These are phyloP conservation scores for Meloidogyne chitwoodi DNA, from an alignment of 1,140 invertebrate genomes.

Conservation along the genomic window DNA sequence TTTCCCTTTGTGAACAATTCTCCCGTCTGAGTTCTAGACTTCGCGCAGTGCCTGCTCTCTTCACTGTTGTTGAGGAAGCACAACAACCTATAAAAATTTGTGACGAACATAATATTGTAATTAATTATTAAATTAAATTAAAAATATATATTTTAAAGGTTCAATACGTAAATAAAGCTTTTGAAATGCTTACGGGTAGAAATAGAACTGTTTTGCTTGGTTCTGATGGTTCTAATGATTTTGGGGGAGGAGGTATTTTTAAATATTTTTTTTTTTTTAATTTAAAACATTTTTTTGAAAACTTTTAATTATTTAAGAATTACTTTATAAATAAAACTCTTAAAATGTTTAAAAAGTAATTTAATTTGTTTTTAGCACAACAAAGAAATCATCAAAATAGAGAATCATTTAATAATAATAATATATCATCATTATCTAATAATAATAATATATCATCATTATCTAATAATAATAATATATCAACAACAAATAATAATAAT, in stretches of 20 bases:
- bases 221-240: slow-evolving; percentile 24
- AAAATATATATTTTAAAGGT: background rate
- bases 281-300: background rate
- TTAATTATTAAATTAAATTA: background rate
- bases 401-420: background rate
- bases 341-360: too few species aligned
- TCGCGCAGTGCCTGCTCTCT: slow-evolving; percentile 55
- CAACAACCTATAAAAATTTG: slow-evolving; percentile 60
- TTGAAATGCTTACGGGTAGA: slow-evolving; percentile 53
- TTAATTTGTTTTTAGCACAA: too few species aligned
- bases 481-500: too few species aligned
- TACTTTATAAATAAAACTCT: too few species aligned
- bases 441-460: background rate
- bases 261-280: background rate
- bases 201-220: slow-evolving; percentile 49
- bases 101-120: slow-evolving; percentile 53
- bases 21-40: slow-evolving; percentile 46
- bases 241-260: background rate
- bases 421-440: slow-evolving; percentile 1
- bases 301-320: too few species aligned
- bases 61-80: slow-evolving; percentile 57
- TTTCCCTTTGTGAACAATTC: slow-evolving; percentile 53
- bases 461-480: background rate
- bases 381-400: background rate
- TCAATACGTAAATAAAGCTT: slow-evolving; percentile 57